Percentiles rank a stretch among this genome's conserved stretches.
phyloP scores from a whole-genome alignment of 2,888 invertebrate genomes.

The Dryobota labecula region DNA sequence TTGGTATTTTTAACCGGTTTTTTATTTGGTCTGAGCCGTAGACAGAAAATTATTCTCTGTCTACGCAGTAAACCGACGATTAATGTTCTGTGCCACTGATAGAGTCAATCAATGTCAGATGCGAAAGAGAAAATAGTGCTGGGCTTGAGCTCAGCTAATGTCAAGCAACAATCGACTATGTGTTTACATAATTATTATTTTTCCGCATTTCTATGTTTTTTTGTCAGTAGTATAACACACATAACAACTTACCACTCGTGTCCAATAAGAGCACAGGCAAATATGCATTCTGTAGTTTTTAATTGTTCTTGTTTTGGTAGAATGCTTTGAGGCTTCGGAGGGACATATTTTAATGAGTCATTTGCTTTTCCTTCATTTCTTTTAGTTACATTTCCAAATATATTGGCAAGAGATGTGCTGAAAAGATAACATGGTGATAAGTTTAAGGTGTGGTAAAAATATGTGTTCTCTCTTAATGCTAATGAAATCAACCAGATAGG shows the following conservation, averaged over 20 bases:
- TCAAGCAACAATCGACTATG: not conserved
- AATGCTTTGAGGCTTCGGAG: constrained; percentile 75
- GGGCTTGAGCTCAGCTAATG: not conserved
- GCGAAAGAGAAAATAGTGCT: not conserved
- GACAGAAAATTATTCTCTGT: no score
- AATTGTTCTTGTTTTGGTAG: constrained; percentile 69
- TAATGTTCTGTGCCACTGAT: no score
- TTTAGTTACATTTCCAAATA: constrained; percentile 75
- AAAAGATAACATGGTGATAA: constrained; percentile 54
- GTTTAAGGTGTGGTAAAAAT: not conserved
- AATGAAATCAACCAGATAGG: not conserved
- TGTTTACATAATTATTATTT: not conserved
- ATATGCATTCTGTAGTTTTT: constrained; percentile 78
- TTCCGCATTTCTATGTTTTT: not conserved
- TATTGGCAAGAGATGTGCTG: constrained; percentile 84
- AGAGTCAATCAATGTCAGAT: no score
- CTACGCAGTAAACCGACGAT: no score
- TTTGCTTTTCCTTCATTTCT: constrained; percentile 71
- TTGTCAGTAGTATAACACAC: constrained; percentile 8
- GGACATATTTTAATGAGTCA: constrained; percentile 81
- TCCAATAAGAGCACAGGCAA: constrained; percentile 80
- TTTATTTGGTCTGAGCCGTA: no score
- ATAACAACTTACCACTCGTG: constrained; percentile 81
- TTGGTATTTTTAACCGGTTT: no score
- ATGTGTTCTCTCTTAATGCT: not conserved